Percentiles rank a stretch among this genome's conserved stretches.
These are phyloP conservation scores for Drosophila albomicans DNA, from an alignment of 1,140 invertebrate species.

Conservation along the genomic window DNA sequence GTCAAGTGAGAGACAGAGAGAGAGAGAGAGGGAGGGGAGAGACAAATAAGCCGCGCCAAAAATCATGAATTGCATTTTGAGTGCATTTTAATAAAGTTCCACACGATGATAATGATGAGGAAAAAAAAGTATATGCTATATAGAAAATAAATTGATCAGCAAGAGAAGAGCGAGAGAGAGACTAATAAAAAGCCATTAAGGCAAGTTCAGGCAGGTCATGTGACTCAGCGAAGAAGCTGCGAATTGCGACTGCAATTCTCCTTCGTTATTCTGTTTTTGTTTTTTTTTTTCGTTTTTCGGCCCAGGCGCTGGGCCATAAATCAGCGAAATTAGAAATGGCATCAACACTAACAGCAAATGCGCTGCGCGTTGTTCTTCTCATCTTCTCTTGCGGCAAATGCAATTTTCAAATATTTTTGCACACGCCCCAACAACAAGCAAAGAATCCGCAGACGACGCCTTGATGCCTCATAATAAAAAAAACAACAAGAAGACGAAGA, in stretches of 20 bases:
- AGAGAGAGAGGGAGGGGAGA: too few species aligned
- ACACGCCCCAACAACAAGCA: slow-evolving; percentile 42
- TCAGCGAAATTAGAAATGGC: slow-evolving; percentile 73
- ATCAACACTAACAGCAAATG: slow-evolving; percentile 47
- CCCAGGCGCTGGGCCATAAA: slow-evolving; percentile 52
- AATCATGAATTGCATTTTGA: slow-evolving; percentile 40
- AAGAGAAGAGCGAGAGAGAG: slow-evolving; percentile 5
- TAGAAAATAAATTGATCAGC: not conserved
- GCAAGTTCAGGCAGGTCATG: slow-evolving; percentile 80
- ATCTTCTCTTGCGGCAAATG: slow-evolving; percentile 25
- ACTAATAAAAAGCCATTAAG: slow-evolving; percentile 79
- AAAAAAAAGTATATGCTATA: slow-evolving; percentile 19
- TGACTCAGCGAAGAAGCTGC: slow-evolving; percentile 54
- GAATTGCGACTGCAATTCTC: slow-evolving; percentile 8
- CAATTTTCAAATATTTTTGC: slow-evolving; percentile 61
- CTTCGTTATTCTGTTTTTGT: not conserved
- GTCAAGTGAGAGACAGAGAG: not conserved
- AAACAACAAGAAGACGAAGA: not conserved
- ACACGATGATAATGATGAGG: not conserved
- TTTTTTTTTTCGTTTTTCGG: not conserved
- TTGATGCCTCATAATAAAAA: not conserved
- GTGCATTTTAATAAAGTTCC: slow-evolving; percentile 32
- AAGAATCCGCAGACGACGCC: slow-evolving; percentile 10
- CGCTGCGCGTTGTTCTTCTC: not conserved
- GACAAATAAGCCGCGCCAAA: not conserved